Evolutionary conservation across 2,113 vertebrate genomes (phyloP).

Genomic region (Nipponia nippon): DNA sequence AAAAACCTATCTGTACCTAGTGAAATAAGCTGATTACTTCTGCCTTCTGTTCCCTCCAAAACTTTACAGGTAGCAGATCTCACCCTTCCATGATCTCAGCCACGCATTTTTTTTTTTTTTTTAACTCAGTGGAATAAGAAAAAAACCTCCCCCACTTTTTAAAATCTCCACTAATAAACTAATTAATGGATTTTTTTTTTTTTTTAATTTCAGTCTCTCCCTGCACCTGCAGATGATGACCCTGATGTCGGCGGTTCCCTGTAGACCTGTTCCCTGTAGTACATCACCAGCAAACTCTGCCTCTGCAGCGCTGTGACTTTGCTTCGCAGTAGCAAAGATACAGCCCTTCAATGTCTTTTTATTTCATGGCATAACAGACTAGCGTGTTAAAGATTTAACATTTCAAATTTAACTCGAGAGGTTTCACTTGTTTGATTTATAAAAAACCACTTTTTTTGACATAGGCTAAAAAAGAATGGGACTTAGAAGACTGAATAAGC

Average conservation of each 20-base stretch:
- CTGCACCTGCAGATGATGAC: neutral
- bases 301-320: neutral
- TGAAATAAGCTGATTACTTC: constrained; percentile 40
- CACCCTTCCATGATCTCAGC: neutral
- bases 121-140: neutral
- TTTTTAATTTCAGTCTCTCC: neutral
- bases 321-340: neutral
- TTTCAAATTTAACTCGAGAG: neutral
- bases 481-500: neutral
- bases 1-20: neutral
- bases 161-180: neutral
- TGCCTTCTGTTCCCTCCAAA: neutral
- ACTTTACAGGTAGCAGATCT: neutral
- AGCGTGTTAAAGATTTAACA: neutral
- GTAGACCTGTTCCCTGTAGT: too few species aligned
- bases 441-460: neutral
- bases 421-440: neutral
- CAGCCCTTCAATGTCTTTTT: neutral
- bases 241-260: neutral
- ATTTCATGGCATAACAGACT: neutral
- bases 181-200: neutral
- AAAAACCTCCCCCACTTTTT: neutral
- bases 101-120: neutral
- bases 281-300: neutral
- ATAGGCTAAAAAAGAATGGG: neutral